Evolutionary conservation across 2,888 invertebrate genomes (phyloP), one percentile per base, ranked within the genome.

Genomic region (Eupithecia vulgata): DNA sequence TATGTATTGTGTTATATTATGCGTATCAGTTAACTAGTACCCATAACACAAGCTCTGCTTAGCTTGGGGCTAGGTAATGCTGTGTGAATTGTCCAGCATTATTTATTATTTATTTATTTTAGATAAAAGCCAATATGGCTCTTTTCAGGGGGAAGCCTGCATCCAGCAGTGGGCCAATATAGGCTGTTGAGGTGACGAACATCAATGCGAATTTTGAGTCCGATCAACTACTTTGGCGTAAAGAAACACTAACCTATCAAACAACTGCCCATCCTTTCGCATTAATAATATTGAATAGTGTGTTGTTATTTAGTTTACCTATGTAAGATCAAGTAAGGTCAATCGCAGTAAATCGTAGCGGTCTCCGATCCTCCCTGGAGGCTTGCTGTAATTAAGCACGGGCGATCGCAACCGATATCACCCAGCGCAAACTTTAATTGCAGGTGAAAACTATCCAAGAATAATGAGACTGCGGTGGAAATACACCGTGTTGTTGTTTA

Each of bases 361-460:
- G 34, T 61, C 30, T 34, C 82, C 76, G 78, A 79, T 81, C 80
- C 84, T 86, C 68, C 67, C 77, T 78, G 78, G 81, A 13, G 57
- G 57, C 57, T 57, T 83, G 83, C 80, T 78, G 87, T 91, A 91
- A 91, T 91, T 90, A 92, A 91, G 90, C 88, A 89, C 87, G 82
- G 85, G 85, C 87, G 87, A 89, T 91, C 87, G 87, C 85, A 85
- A 82, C 83, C 85, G 87, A 89, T 91, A 88, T 88, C 87, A 88
- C 86, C 87, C 84, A 79, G 84, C 77, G 83, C 87, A 85, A 89
- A 91, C 88, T 91, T 90, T 89, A 91, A 91, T 90, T 90, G 88
- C 83, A 84, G 82, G 83, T 85, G 82, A 83, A 84, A 83, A 85
- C 84, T 84, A 84, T 84, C 79, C 67, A 15, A 21, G 69, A 30